These are phyloP conservation scores for Trypoxylus dichotomus DNA, from an alignment of 1,140 invertebrate genomes.

Conservation along the genomic window DNA sequence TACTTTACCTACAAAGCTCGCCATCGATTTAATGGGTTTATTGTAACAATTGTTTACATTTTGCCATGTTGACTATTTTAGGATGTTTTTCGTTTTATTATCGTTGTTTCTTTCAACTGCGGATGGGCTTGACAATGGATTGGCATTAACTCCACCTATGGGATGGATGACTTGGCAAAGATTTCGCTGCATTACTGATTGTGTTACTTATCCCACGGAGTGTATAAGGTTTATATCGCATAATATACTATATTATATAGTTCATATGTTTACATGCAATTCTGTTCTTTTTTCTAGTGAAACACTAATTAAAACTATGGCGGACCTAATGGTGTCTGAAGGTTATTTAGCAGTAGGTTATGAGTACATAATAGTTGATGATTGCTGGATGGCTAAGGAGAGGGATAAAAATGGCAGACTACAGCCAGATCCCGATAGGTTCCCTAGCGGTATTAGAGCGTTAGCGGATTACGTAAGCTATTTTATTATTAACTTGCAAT, in stretches of 20 bases:
- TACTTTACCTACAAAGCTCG: not conserved
- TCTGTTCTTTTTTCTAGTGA: slow-evolving; percentile 64
- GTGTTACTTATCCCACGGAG: slow-evolving; percentile 66
- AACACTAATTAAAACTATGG: slow-evolving; percentile 74
- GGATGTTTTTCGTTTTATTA: not conserved
- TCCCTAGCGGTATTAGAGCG: slow-evolving; percentile 79
- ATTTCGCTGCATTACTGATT: slow-evolving; percentile 72
- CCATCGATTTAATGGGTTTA: not conserved
- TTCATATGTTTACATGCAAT: no score
- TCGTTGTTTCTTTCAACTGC: slow-evolving; percentile 38
- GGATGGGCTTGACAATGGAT: slow-evolving; percentile 56
- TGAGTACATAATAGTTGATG: slow-evolving; percentile 83
- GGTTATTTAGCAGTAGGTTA: slow-evolving; percentile 83
- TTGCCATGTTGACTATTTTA: slow-evolving; percentile 16
- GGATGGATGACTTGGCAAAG: slow-evolving; percentile 78
- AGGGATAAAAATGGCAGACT: slow-evolving; percentile 67
- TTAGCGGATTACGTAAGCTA: slow-evolving; percentile 78
- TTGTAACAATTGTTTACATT: no score
- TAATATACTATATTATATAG: not conserved
- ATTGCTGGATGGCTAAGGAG: slow-evolving; percentile 79
- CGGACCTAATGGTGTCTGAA: slow-evolving; percentile 73
- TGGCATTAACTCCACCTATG: slow-evolving; percentile 69
- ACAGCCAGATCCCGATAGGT: slow-evolving; percentile 72
- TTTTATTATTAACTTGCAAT: no score
- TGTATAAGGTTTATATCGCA: slow-evolving; percentile 51